A percentile compares a stretch with the other conserved stretches of the same genome.
Conservation (phyloP, 35 echinoderm and acorn worm genomes). For the Diadema setosum region DNA sequence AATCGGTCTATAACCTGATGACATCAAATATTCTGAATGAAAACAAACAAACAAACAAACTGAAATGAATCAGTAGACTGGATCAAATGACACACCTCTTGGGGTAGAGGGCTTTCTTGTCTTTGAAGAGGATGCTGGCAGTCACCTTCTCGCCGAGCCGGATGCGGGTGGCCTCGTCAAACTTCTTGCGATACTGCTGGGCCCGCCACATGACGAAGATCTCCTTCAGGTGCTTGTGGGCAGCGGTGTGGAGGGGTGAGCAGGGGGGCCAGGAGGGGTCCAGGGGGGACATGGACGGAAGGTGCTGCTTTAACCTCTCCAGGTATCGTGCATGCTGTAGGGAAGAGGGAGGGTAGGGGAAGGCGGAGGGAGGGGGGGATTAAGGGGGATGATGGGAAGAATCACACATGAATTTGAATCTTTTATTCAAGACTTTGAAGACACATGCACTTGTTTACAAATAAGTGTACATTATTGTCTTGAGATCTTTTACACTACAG, state of each 20-base stretch:
- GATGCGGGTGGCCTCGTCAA: conserved; percentile 82
- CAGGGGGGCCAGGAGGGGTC: conserved; percentile 82
- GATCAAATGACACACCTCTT: conserved; percentile 80
- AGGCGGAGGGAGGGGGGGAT: too few relatives aligned
- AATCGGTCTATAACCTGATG: too few relatives aligned
- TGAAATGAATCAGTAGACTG: too few relatives aligned
- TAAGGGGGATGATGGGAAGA: too few relatives aligned
- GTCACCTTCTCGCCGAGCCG: conserved; percentile 88
- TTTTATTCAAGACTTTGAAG: too few relatives aligned
- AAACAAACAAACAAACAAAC: too few relatives aligned
- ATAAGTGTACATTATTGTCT: too few relatives aligned
- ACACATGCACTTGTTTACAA: too few relatives aligned
- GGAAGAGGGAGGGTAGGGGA: not conserved
- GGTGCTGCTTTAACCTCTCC: conserved; percentile 65
- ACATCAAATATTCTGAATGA: too few relatives aligned
- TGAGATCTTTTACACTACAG: too few relatives aligned
- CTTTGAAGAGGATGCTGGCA: conserved; percentile 92
- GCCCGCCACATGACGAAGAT: conserved; percentile 92
- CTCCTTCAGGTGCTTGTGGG: conserved; percentile 80
- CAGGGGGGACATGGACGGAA: conserved; percentile 91
- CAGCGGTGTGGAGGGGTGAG: conserved; percentile 46
- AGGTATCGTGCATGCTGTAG: conserved; percentile 79
- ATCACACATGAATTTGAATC: too few relatives aligned
- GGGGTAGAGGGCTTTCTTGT: conserved; percentile 92
- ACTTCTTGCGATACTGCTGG: conserved; percentile 62